A percentile compares a stretch with the other conserved stretches of the same genome.
Evolutionary conservation across 2,797 vertebrate species (phyloP).

Genomic region (Vultur gryphus): DNA sequence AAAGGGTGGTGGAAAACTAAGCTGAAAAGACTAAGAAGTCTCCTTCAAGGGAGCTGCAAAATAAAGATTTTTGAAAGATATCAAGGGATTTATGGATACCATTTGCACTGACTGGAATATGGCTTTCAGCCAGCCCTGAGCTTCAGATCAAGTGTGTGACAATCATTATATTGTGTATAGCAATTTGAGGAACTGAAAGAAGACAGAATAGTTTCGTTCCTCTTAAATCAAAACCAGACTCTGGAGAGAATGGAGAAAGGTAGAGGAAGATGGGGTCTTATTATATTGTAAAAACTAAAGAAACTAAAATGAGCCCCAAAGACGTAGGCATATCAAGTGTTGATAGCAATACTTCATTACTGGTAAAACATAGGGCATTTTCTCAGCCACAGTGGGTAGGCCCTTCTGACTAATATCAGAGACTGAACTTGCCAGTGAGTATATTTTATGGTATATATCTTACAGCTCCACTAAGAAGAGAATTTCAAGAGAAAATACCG

Average conservation of each 20-base stretch:
- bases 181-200: not conserved
- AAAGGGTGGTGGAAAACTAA: not conserved
- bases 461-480: not conserved
- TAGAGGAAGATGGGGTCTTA: not conserved
- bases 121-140: not conserved
- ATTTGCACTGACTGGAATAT: not conserved
- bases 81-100: not conserved
- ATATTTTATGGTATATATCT: not conserved
- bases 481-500: conserved; percentile 1
- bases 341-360: not conserved
- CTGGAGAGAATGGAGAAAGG: not conserved
- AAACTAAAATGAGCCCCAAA: not conserved
- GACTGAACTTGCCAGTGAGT: not conserved
- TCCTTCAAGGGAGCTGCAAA: not conserved
- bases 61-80: not conserved
- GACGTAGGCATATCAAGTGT: not conserved
- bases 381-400: not conserved
- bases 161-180: not conserved
- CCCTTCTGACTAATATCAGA: not conserved
- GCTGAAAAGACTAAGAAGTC: not conserved
- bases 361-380: not conserved
- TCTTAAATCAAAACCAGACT: not conserved
- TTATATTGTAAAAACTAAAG: not conserved
- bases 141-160: not conserved
- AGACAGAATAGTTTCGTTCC: not conserved